Conservation (phyloP, 2,113 vertebrate species). For the Zosterops borbonicus region DNA sequence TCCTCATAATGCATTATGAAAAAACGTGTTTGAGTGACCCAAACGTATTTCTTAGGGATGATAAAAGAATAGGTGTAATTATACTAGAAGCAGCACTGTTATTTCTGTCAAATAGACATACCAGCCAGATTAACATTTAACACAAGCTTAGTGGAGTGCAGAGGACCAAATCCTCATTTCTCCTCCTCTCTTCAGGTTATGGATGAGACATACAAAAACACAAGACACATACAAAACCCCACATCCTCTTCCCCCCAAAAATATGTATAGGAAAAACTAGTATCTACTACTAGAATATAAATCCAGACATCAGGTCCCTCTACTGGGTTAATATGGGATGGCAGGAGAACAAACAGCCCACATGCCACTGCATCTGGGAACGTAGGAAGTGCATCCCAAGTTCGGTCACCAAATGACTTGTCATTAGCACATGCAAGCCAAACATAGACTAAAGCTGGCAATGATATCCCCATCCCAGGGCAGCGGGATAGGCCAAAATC, state of each 20-base stretch:
- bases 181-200: not conserved
- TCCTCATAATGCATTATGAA: not conserved
- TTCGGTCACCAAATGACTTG: not conserved
- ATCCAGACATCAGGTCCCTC: constrained; percentile 25
- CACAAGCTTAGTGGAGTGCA: not conserved
- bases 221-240: not conserved
- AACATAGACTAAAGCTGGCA: not conserved
- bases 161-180: not conserved
- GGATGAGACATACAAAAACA: not conserved
- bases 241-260: not conserved
- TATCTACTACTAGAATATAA: not conserved
- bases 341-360: not conserved
- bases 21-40: not conserved
- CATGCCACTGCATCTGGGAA: not conserved
- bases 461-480: not conserved
- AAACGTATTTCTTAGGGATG: not conserved
- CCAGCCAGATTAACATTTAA: not conserved
- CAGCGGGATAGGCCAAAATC: not conserved
- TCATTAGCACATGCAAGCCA: not conserved
- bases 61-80: not conserved
- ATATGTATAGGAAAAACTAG: not conserved
- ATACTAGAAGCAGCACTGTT: not conserved
- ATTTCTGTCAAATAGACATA: not conserved
- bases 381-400: not conserved
- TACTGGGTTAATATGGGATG: constrained; percentile 22